Percentiles rank a stretch among this genome's conserved stretches.
phyloP scores from a whole-genome alignment of 2,888 invertebrate genomes.

The Entomobrya multifasciata region DNA sequence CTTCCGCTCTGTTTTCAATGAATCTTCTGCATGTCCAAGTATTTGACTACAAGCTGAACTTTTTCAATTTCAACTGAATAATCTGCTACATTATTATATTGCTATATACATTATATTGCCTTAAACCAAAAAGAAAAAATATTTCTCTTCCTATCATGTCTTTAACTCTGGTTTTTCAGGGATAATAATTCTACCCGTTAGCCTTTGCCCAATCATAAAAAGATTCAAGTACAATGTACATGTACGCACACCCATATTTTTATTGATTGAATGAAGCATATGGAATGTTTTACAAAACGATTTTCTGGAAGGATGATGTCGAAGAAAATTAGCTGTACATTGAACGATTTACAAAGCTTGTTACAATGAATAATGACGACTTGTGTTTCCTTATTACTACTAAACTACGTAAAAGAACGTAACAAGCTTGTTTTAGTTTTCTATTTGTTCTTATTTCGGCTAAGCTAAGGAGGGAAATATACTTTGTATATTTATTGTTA shows the following conservation, averaged over 20 bases:
- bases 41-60: no score
- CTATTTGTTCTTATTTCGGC: background rate
- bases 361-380: conserved; percentile 2
- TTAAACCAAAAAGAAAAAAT: no score
- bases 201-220: no score
- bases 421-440: background rate
- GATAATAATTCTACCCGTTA: no score
- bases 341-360: background rate
- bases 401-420: background rate
- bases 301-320: background rate
- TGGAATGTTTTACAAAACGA: conserved; percentile 43
- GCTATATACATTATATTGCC: no score
- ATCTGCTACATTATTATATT: background rate
- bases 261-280: conserved; percentile 67
- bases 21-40: no score
- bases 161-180: no score
- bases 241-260: conserved; percentile 17
- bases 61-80: background rate
- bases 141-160: no score
- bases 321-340: conserved; percentile 13
- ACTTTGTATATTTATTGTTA: no score
- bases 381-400: conserved; percentile 12
- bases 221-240: background rate
- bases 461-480: no score
- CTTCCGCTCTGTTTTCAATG: no score